A percentile compares a stretch with the other conserved stretches of the same genome.
These are phyloP conservation scores for Amblyjoppa fuscipennis DNA, from an alignment of 2,888 invertebrate genomes.

Conservation along the genomic window DNA sequence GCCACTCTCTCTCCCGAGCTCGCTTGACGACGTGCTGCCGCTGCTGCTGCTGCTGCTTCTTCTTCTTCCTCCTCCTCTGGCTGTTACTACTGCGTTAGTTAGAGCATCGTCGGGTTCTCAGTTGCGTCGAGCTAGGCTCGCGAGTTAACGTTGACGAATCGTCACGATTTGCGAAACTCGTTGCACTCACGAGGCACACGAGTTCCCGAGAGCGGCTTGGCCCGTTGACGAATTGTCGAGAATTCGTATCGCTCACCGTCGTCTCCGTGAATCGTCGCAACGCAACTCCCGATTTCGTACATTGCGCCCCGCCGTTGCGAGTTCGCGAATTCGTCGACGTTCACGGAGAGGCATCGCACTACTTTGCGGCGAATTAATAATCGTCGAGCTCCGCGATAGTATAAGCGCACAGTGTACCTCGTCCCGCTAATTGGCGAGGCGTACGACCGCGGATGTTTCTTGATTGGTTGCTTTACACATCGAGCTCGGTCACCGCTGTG, in stretches of 20 bases:
- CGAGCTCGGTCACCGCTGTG: constrained; percentile 24
- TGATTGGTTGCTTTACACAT: constrained; percentile 9
- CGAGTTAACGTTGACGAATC: constrained; percentile 68
- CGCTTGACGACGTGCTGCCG: constrained; percentile 57
- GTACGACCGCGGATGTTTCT: constrained; percentile 30
- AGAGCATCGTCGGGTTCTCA: neutral
- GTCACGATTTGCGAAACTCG: constrained; percentile 66
- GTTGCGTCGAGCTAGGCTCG: constrained; percentile 37
- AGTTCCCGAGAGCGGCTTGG: constrained; percentile 37
- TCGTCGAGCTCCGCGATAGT: constrained; percentile 6
- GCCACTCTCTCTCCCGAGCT: constrained; percentile 61
- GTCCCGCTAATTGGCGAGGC: constrained; percentile 53
- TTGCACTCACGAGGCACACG: constrained; percentile 32
- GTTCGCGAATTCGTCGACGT: constrained; percentile 56
- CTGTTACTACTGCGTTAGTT: neutral
- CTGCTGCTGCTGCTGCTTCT: constrained; percentile 17
- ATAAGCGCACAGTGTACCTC: neutral
- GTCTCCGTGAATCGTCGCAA: neutral
- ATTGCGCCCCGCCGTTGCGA: neutral
- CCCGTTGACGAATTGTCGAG: constrained; percentile 63
- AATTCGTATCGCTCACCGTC: constrained; percentile 56
- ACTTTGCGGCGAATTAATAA: constrained; percentile 66
- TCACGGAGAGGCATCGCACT: constrained; percentile 18
- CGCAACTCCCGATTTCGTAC: neutral
- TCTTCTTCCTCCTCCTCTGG: neutral